Evolutionary conservation across 2,113 vertebrate genomes (phyloP).

Genomic region (Tonatia bakeri): DNA sequence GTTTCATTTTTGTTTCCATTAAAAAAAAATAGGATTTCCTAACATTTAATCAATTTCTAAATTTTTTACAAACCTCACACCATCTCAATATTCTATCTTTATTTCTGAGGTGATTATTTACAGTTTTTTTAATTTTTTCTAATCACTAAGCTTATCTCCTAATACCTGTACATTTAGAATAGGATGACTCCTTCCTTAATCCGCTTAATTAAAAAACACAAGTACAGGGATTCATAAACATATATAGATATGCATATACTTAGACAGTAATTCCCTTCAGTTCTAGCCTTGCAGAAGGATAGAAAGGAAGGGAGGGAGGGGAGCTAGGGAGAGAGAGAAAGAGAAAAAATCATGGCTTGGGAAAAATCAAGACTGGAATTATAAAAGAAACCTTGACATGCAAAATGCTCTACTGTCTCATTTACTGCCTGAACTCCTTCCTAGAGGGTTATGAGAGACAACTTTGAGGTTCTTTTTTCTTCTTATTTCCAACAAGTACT

Average conservation of each 20-base stretch:
- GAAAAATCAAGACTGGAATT: not conserved
- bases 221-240: not conserved
- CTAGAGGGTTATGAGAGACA: not conserved
- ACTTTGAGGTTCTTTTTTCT: not conserved
- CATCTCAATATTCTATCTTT: not conserved
- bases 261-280: not conserved
- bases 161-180: not conserved
- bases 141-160: not conserved
- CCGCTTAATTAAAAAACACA: not conserved
- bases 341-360: not conserved
- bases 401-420: not conserved
- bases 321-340: not conserved
- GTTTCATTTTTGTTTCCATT: not conserved
- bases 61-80: slow-evolving; percentile 4
- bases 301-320: not conserved
- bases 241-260: not conserved
- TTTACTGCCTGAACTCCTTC: not conserved
- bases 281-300: not conserved
- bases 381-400: not conserved
- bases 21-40: slow-evolving; percentile 9
- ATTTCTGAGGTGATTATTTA: not conserved
- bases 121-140: not conserved
- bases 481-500: not conserved
- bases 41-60: slow-evolving; percentile 25
- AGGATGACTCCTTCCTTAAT: not conserved